Conservation (phyloP, 2,797 vertebrate species). For the Mionectes olivaceus region DNA sequence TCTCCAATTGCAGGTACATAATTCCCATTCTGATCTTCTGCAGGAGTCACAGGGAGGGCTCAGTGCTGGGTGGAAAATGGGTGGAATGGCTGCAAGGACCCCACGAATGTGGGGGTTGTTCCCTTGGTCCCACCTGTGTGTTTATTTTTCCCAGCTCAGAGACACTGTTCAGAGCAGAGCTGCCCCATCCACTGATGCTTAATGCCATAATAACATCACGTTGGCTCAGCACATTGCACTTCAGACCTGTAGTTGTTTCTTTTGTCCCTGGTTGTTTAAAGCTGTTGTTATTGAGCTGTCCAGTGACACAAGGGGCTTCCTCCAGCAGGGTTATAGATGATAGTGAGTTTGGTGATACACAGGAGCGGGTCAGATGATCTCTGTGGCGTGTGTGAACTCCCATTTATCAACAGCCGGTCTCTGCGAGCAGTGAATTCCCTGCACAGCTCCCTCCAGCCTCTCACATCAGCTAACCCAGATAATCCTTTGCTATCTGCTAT, state of each 20-base stretch:
- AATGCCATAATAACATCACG: background rate
- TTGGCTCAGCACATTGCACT: background rate
- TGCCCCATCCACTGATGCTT: background rate
- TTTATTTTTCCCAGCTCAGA: background rate
- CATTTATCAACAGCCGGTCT: background rate
- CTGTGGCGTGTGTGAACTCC: background rate
- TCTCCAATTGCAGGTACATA: background rate
- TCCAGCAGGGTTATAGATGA: background rate
- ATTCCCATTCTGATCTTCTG: background rate
- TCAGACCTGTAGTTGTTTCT: background rate
- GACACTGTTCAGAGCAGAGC: background rate
- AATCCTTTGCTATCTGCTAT: conserved; percentile 55
- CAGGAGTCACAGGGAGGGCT: background rate
- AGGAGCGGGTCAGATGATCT: background rate
- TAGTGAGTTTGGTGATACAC: background rate
- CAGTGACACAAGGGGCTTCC: background rate
- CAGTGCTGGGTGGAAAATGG: background rate
- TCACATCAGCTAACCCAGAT: conserved; percentile 41
- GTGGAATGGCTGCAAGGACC: background rate
- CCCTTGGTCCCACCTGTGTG: background rate
- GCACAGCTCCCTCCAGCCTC: background rate
- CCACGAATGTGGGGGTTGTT: background rate
- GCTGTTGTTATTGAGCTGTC: background rate
- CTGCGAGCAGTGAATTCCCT: conserved; percentile 37
- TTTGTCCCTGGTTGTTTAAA: background rate